Percentiles rank a stretch among this genome's conserved stretches.
These are phyloP conservation scores for Tiliacea aurago DNA, from an alignment of 2,888 invertebrate genomes.

Conservation along the genomic window DNA sequence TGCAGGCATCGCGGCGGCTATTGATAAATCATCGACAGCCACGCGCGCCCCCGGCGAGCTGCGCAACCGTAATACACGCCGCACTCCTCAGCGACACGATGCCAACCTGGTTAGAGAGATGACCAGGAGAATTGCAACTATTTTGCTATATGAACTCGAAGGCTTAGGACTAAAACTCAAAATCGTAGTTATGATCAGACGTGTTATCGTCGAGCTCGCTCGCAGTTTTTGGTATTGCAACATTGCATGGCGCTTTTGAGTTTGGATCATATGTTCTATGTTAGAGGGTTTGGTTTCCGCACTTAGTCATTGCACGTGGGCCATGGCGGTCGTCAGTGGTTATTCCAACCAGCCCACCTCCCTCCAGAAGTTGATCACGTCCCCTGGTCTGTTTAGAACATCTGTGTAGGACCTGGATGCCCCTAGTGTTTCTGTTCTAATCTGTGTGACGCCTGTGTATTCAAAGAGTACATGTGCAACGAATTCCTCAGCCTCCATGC, in stretches of 20 bases:
- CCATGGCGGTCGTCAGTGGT: too few relatives aligned
- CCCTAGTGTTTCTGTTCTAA: too few relatives aligned
- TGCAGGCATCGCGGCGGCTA: constrained; percentile 83
- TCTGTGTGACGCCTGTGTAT: too few relatives aligned
- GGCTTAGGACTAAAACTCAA: not conserved
- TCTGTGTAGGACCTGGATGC: too few relatives aligned
- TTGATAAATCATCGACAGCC: constrained; percentile 88
- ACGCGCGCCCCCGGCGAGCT: constrained; percentile 85
- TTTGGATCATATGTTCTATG: not conserved
- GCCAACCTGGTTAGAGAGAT: constrained; percentile 40
- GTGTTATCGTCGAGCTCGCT: not conserved
- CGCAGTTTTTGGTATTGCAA: not conserved
- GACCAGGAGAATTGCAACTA: constrained; percentile 11
- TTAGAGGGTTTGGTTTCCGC: too few relatives aligned
- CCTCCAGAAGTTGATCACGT: too few relatives aligned
- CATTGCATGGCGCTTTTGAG: not conserved
- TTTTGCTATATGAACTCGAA: not conserved
- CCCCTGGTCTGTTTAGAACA: too few relatives aligned
- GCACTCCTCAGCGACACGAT: constrained; percentile 55
- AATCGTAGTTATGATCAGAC: not conserved
- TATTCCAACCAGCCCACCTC: too few relatives aligned
- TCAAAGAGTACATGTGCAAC: too few relatives aligned
- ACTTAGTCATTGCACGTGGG: too few relatives aligned
- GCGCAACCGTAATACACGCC: constrained; percentile 79
- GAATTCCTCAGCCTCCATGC: too few relatives aligned